Base-by-base conservation (phyloP, 2,113 vertebrate genomes). In the Trogon melanurus region DNA sequence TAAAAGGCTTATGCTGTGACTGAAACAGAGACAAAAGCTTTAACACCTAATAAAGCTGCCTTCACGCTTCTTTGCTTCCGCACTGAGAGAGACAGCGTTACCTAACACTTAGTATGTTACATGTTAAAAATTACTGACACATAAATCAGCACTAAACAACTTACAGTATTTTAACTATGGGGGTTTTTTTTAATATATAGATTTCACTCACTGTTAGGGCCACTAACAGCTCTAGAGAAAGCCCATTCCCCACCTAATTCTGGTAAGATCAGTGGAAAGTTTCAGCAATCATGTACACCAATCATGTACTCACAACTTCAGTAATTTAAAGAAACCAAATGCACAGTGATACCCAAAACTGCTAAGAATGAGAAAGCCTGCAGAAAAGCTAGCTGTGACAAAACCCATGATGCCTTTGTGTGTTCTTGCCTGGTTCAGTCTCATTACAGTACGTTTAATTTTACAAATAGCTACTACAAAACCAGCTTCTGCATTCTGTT, bases 401-500 rank as follows among this genome's bases (percentile, higher is more conserved):
- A 69, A 64, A 32, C 13, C 18, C 74, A 51, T 3, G 8, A 13
- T 25, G 47, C 11, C 32, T 23, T 27, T 51, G 48, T 5, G 26
- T 20, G 50, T 53, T 85, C 51, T 50, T 66, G 61, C 67, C 48
- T 19, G 45, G 10, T 60, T 62, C 65, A 58, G 50, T 32, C 32
- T 64, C 1, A 1, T 56, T 67, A 65, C 65, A 87, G 53, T 34
- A 76, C 67, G 64, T 74, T 83, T 65, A 48, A 79, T 76, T 92
- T 93, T 53, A 92, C 50, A 81, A 94, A 93, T 29, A 80, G 48
- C 51, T 80, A 64, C 56, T 50, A 70, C 45, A 78, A 84, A 88
- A 67, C 20, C 53, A 84, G 32, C 56, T 73, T 66, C 92, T 89
- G 32, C 60, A 16, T 72, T 61, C 70, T 58, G 32, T 6, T 62